These are phyloP conservation scores for Seriola aureovittata DNA, from an alignment of 2,113 vertebrate genomes.

Conservation along the genomic window DNA sequence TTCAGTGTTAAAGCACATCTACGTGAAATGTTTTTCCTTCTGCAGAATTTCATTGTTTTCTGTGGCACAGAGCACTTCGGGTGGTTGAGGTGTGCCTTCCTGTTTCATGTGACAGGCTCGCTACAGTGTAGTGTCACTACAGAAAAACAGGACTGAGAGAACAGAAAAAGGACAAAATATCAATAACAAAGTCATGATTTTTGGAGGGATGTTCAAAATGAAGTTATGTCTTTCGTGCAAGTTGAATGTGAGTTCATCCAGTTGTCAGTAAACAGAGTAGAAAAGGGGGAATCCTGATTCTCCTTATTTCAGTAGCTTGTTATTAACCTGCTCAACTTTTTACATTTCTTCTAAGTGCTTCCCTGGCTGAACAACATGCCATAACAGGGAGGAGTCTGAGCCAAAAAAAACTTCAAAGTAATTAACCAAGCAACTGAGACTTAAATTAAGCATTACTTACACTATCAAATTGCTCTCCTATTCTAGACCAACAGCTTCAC, in stretches of 20 bases:
- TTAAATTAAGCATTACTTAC: background rate
- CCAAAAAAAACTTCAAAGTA: background rate
- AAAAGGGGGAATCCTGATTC: background rate
- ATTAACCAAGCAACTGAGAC: background rate
- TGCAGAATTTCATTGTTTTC: conserved; percentile 29
- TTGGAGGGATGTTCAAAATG: conserved; percentile 17
- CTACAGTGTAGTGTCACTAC: conserved; percentile 7
- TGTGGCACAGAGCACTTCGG: conserved; percentile 21
- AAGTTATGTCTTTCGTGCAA: background rate
- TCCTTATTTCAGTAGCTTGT: background rate
- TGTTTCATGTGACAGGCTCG: conserved; percentile 53
- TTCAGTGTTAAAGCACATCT: background rate
- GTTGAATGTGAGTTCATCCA: conserved; percentile 6
- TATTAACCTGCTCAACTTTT: conserved; percentile 4
- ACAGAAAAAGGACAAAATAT: background rate
- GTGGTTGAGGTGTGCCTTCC: conserved; percentile 57
- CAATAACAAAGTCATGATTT: background rate
- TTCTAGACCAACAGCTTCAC: background rate
- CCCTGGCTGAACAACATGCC: background rate
- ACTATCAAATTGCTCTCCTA: background rate
- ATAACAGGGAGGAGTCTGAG: background rate
- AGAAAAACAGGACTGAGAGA: conserved; percentile 17
- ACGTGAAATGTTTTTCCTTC: background rate
- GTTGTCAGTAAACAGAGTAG: conserved; percentile 22
- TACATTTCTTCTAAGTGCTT: background rate